These are phyloP conservation scores for Palythoa grandis DNA, from an alignment of 92 coral and sea anemone species.

Conservation along the genomic window DNA sequence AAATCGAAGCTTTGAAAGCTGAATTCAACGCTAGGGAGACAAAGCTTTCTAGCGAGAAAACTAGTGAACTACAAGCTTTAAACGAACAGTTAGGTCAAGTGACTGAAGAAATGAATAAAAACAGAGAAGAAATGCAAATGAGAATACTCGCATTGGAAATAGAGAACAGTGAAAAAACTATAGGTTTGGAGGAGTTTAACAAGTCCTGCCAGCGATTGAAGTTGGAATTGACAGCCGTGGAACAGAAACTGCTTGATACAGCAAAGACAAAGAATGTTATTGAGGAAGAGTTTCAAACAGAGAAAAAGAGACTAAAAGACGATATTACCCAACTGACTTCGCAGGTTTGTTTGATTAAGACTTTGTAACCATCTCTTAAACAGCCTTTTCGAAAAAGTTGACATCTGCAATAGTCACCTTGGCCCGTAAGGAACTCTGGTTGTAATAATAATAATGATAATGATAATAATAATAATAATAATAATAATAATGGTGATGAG, in stretches of 20 bases:
- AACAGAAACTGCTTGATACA: constrained; percentile 50
- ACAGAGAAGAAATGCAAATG: constrained; percentile 23
- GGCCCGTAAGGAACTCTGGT: too few relatives aligned
- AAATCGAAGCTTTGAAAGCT: constrained; percentile 36
- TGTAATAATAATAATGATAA: too few relatives aligned
- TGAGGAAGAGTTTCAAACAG: constrained; percentile 48
- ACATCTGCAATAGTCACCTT: too few relatives aligned
- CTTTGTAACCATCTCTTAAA: too few relatives aligned
- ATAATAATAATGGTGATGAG: too few relatives aligned
- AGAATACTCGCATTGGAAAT: background rate
- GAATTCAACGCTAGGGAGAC: constrained; percentile 25
- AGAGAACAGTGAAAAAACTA: constrained; percentile 32
- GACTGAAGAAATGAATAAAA: constrained; percentile 45
- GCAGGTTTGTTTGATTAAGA: constrained; percentile 14
- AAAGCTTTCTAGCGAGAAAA: constrained; percentile 27
- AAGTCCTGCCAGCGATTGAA: constrained; percentile 49
- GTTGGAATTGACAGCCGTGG: constrained; percentile 58
- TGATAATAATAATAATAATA: too few relatives aligned
- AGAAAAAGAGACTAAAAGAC: constrained; percentile 22
- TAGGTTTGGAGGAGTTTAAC: constrained; percentile 57
- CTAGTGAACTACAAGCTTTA: constrained; percentile 6
- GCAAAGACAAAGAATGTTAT: constrained; percentile 54
- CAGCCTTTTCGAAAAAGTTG: too few relatives aligned
- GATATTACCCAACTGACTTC: background rate
- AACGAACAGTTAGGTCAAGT: constrained; percentile 33